Evolutionary conservation across 2,113 vertebrate genomes (phyloP).

Genomic region (Cairina moschata): DNA sequence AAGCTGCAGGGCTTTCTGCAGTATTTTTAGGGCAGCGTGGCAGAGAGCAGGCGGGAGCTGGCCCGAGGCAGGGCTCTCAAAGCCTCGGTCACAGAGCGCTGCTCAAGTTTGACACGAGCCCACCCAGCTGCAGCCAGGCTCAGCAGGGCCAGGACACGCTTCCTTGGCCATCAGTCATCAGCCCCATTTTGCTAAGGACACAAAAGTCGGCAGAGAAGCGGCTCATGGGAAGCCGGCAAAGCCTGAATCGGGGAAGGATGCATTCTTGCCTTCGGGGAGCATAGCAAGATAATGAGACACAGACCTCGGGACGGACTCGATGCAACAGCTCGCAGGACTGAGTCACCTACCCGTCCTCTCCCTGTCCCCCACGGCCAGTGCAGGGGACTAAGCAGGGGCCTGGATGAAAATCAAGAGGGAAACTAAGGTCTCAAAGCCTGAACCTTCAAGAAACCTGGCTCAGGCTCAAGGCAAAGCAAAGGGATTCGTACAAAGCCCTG

Average conservation of each 20-base stretch:
- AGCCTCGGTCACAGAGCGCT: background rate
- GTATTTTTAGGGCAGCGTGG: background rate
- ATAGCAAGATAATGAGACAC: background rate
- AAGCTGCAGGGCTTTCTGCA: background rate
- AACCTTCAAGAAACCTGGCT: background rate
- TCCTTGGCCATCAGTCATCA: background rate
- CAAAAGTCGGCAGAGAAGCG: background rate
- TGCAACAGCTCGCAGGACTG: background rate
- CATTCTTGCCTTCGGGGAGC: slow-evolving; percentile 43
- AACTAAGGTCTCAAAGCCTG: background rate
- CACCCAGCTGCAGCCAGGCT: background rate
- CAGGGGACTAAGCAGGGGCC: background rate
- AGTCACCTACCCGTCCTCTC: background rate
- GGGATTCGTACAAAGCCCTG: background rate
- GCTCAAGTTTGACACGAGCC: background rate
- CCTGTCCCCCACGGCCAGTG: background rate
- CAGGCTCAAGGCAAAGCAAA: background rate
- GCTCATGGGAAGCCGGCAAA: background rate
- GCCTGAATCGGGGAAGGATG: background rate
- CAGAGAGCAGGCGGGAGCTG: background rate
- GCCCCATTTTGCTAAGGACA: background rate
- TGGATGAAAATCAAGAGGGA: background rate
- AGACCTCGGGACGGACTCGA: background rate
- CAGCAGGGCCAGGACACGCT: background rate
- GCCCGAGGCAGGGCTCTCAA: background rate